phyloP scores from a whole-genome alignment of 2,113 vertebrate genomes.

The Callopanchax toddi region DNA sequence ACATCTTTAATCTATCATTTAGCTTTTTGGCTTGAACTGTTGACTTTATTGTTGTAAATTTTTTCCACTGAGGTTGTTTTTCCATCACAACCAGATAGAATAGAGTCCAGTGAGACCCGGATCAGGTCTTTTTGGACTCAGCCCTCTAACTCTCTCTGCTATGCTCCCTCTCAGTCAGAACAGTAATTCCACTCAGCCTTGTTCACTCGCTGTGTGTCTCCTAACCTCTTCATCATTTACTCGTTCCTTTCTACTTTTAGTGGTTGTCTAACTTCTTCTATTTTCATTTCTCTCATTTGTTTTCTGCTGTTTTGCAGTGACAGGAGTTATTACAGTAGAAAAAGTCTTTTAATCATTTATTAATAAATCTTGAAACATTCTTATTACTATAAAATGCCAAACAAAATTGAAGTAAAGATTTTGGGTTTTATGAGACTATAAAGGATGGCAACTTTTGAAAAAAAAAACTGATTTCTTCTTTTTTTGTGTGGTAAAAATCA shows the following conservation, averaged over 20 bases:
- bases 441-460: too few species aligned
- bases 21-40: too few species aligned
- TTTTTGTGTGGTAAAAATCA: too few species aligned
- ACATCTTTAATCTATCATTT: too few species aligned
- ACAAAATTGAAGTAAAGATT: too few species aligned
- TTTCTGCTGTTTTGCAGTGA: constrained; percentile 4
- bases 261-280: neutral
- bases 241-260: constrained; percentile 7
- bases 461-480: too few species aligned
- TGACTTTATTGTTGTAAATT: too few species aligned
- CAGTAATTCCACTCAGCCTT: constrained; percentile 24
- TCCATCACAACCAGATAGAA: neutral
- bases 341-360: too few species aligned
- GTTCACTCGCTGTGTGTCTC: constrained; percentile 19
- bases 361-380: too few species aligned
- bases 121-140: neutral
- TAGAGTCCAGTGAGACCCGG: neutral
- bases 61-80: neutral
- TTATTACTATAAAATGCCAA: too few species aligned
- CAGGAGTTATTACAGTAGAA: constrained; percentile 6
- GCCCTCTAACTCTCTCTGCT: constrained; percentile 3
- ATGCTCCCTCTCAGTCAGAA: constrained; percentile 20
- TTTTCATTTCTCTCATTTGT: constrained; percentile 13
- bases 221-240: constrained; percentile 19
- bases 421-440: too few species aligned